Evolutionary conservation across 2,113 vertebrate genomes (phyloP).

Genomic region (Verasper variegatus): DNA sequence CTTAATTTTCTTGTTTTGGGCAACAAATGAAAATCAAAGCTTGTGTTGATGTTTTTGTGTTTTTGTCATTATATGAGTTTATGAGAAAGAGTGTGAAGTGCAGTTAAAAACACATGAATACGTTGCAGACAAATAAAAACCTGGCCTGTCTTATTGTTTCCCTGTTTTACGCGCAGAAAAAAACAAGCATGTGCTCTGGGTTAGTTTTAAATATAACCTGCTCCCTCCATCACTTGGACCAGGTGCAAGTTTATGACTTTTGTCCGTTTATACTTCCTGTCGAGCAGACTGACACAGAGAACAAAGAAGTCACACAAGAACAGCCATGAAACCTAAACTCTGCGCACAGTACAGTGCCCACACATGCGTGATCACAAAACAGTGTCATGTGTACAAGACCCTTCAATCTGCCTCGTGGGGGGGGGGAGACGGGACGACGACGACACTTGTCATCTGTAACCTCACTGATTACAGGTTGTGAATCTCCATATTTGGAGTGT

Average conservation of each 20-base stretch:
- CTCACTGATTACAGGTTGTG: constrained; percentile 50
- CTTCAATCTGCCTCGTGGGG: constrained; percentile 24
- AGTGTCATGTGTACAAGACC: constrained; percentile 22
- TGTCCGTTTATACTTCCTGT: constrained; percentile 30
- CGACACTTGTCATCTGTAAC: constrained; percentile 37
- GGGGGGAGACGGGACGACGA: no score
- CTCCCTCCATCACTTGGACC: not conserved
- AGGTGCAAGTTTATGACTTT: not conserved
- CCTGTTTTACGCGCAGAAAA: no score
- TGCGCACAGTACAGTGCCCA: not conserved
- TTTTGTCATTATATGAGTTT: no score
- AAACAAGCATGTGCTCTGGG: no score
- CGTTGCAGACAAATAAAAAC: no score
- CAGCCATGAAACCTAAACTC: constrained; percentile 36
- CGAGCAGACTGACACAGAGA: constrained; percentile 38
- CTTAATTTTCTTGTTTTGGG: no score
- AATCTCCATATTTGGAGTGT: constrained; percentile 68
- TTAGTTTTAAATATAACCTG: not conserved
- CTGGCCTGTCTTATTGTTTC: no score
- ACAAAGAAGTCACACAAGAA: constrained; percentile 57
- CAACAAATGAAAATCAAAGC: no score
- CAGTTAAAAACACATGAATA: no score
- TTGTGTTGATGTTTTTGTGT: no score
- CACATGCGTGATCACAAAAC: not conserved
- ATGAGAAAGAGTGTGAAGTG: no score